Evolutionary conservation across 1,140 invertebrate species (phyloP).

Genomic region (Heliconius congener): DNA sequence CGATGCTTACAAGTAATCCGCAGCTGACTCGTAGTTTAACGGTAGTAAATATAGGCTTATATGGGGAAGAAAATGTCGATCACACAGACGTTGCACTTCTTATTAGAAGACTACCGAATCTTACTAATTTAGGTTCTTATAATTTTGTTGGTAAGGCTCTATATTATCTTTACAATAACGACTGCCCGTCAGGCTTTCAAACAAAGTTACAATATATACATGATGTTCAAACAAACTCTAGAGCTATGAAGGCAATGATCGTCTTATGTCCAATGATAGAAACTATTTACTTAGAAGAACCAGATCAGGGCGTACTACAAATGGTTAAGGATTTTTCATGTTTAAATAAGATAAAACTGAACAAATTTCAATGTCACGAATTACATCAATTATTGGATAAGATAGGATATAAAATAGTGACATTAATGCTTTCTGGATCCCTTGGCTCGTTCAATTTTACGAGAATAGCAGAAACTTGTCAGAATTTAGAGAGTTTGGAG

Average conservation of each 20-base stretch:
- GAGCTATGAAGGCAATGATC: slow-evolving; percentile 82
- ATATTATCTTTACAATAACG: slow-evolving; percentile 79
- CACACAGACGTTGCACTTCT: slow-evolving; percentile 83
- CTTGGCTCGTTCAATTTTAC: slow-evolving; percentile 83
- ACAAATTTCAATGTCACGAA: slow-evolving; percentile 83
- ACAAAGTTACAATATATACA: slow-evolving; percentile 84
- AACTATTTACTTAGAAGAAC: slow-evolving; percentile 83
- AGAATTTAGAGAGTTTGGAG: slow-evolving; percentile 82
- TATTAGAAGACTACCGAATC: slow-evolving; percentile 83
- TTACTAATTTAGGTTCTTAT: slow-evolving; percentile 84
- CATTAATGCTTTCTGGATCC: slow-evolving; percentile 84
- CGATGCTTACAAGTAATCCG: slow-evolving; percentile 76
- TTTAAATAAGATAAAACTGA: slow-evolving; percentile 83
- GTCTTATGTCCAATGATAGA: slow-evolving; percentile 83
- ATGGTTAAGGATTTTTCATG: slow-evolving; percentile 78
- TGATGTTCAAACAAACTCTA: slow-evolving; percentile 82
- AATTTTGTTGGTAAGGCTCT: slow-evolving; percentile 84
- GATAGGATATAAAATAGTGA: slow-evolving; percentile 81
- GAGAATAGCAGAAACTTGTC: slow-evolving; percentile 82
- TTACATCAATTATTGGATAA: slow-evolving; percentile 82
- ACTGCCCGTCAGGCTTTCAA: slow-evolving; percentile 79
- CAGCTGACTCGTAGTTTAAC: slow-evolving; percentile 80
- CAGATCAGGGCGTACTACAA: slow-evolving; percentile 80
- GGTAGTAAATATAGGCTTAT: slow-evolving; percentile 84
- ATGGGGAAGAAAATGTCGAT: slow-evolving; percentile 85